Evolutionary conservation across 2,888 invertebrate genomes (phyloP), one percentile per base, ranked within the genome.

Genomic region (Trissonchulus sp.): DNA sequence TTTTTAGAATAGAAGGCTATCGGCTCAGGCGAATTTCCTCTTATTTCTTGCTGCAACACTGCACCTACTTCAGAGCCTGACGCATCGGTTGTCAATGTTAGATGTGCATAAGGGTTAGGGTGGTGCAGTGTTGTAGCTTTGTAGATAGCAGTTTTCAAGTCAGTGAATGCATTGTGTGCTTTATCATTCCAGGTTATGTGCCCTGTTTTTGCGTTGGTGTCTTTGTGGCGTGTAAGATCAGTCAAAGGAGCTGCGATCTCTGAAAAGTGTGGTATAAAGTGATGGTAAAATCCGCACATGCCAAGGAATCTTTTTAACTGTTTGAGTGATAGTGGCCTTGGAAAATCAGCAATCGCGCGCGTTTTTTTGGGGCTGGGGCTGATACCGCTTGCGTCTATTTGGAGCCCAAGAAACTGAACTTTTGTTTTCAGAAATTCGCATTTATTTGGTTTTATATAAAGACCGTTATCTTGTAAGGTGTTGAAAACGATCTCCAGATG

Each of bases 11-110:
- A 60, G n/a, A 60, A 60, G 18, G 60, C 60, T 23, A 60, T 18
- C n/a, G 60, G 60, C 60, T 60, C 60, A 18, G 18, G 18, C n/a
- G n/a, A 18, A 60, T 60, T 60, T 18, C 18, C 60, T 60, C 18
- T 60, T 18, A 18, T n/a, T 18, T 18, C 60, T 60, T 60, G 18
- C 18, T 60, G 60, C 60, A 60, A 60, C 60, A 60, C 60, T 18
- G 60, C 60, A 60, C 60, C 60, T 18, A 60, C 60, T 18, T 18
- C 60, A n/a, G 60, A 18, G 60, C n/a, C 18, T n/a, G 60, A 60
- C 60, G 60, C 60, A n/a, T 60, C 60, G n/a, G 60, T 60, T n/a
- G 60, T n/a, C n/a, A n/a, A 60, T 60, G 60, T 60, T 60, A 18
- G 60, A 60, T 18, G 18, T 18, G 18, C 60, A n/a, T 60, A n/a